Conservation (phyloP, 1,140 invertebrate species). For the Amphibalanus amphitrite region DNA sequence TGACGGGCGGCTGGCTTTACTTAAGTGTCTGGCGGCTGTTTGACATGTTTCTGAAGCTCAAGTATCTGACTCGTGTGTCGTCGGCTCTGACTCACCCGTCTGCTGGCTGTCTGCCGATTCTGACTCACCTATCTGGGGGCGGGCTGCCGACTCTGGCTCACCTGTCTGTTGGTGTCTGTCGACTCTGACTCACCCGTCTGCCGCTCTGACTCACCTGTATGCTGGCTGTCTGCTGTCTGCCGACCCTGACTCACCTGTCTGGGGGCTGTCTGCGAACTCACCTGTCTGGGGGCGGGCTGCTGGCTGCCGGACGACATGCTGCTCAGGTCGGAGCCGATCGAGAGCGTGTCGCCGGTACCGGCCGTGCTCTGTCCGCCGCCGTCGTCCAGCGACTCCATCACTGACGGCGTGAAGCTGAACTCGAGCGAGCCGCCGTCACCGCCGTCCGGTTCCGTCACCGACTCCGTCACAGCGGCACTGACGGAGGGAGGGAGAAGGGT, state of each 20-base stretch:
- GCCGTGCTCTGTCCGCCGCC: background rate
- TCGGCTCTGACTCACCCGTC: background rate
- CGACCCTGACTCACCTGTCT: background rate
- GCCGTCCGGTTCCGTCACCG: background rate
- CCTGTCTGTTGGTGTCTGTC: background rate
- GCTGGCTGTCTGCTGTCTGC: background rate
- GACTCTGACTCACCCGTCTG: background rate
- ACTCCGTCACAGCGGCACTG: background rate
- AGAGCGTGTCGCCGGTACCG: background rate
- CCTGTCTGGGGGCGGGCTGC: background rate
- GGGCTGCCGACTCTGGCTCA: background rate
- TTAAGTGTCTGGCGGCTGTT: too few species aligned
- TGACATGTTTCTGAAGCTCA: too few species aligned
- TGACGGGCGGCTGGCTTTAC: too few species aligned
- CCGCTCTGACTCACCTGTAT: background rate
- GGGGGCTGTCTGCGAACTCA: background rate
- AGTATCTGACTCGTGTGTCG: background rate
- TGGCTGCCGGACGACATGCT: background rate
- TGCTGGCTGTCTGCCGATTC: background rate
- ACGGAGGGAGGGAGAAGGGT: background rate
- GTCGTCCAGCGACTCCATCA: background rate
- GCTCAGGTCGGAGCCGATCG: background rate
- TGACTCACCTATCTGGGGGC: background rate
- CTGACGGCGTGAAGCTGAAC: slow-evolving; percentile 4
- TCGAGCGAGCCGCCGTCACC: background rate